Base-by-base conservation (phyloP, 2,888 invertebrate genomes). In the Mythimna loreyi region DNA sequence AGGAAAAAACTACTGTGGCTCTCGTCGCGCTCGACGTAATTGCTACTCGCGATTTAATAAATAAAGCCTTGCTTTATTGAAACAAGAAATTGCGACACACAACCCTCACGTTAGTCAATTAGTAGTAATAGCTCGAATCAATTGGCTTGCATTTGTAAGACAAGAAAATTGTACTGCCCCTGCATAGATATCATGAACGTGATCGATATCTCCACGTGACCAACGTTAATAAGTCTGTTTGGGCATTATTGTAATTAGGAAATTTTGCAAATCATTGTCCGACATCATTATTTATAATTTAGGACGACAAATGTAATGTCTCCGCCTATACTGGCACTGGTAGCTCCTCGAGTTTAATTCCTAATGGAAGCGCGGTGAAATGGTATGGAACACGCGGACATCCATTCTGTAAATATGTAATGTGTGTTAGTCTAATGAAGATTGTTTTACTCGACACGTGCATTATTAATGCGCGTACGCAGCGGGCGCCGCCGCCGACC, bases 391-490 rank as follows among this genome's bases (percentile, higher is more conserved):
- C 81, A 84, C 78, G 80, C 82, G 79, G 83, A 84, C 88, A 84
- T 87, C 78, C 82, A 83, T 87, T 86, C 85, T 84, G 86, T 91
- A 88, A 91, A 91, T 91, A 91, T 87, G 89, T 92, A 92, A 94
- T 92, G 92, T 91, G 90, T 93, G 92, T 94, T 93, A 92, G 90
- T 89, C 89, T 96, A 95, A 96, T 96, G 95, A 93, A 95, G 93
- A 95, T 96, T 94, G 95, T 96, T 94, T 94, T 92, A 92, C 88
- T 89, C 89, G 92, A 84, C 90, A 87, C 87, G 89, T 95, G 94
- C 92, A 96, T 96, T 94, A 95, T 95, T 95, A 96, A 96, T 95
- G 95, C 96, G 94, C 95, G 88, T 91, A 95, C 95, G 95, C 95
- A 95, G 89, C 89, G 92, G 93, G 90, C 89, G 92, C 33, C 74